A percentile compares a stretch with the other conserved stretches of the same genome.
Evolutionary conservation across 2,797 vertebrate genomes (phyloP).

Genomic region (Phoxinus dragarum): DNA sequence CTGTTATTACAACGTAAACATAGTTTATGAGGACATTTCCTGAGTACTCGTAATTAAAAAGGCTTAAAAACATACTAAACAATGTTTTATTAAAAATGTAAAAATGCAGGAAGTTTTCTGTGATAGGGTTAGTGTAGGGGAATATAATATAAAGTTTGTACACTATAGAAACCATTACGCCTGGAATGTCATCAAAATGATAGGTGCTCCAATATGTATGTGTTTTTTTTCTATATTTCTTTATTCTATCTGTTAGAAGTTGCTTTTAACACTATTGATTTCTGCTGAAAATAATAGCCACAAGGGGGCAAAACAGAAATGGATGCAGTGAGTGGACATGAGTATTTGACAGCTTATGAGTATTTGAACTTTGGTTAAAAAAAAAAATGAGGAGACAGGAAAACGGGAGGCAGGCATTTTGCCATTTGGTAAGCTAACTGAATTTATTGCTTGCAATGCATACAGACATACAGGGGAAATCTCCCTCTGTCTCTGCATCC

Average conservation of each 20-base stretch:
- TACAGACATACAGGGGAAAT: too few relatives aligned
- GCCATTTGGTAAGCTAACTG: neutral
- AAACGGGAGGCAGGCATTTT: neutral
- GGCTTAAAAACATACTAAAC: too few relatives aligned
- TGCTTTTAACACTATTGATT: neutral
- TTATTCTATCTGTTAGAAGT: neutral
- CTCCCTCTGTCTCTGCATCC: neutral
- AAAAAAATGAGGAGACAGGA: neutral
- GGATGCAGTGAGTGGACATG: neutral
- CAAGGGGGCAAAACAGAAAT: constrained; percentile 24
- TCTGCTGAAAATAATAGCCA: constrained; percentile 2
- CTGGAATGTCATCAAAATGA: neutral
- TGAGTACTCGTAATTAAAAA: too few relatives aligned
- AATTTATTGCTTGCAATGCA: neutral
- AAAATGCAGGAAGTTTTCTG: too few relatives aligned
- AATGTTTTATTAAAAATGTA: too few relatives aligned
- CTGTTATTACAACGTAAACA: too few relatives aligned
- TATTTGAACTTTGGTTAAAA: neutral
- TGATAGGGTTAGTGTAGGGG: too few relatives aligned
- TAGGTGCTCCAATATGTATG: too few relatives aligned
- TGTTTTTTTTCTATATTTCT: neutral
- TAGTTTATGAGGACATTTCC: too few relatives aligned
- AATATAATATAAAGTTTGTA: neutral
- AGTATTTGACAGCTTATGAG: neutral
- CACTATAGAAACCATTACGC: too few relatives aligned